Evolutionary conservation across 2,113 vertebrate species (phyloP).

Genomic region (Electrona antarctica): DNA sequence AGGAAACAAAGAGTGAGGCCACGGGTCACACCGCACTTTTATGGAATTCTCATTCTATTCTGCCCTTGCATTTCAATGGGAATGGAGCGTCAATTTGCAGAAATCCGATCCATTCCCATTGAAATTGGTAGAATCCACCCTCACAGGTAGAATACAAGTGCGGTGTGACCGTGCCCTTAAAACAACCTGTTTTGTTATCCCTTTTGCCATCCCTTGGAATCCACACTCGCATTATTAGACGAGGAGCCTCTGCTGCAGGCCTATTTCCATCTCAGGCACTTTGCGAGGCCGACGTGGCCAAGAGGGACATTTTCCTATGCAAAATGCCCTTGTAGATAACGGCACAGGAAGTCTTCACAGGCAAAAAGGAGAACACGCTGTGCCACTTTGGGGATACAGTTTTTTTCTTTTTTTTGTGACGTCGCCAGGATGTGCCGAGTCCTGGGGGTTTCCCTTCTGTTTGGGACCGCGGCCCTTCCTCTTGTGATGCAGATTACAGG

Average conservation of each 20-base stretch:
- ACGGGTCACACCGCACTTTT: too few species aligned
- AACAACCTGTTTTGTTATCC: background rate
- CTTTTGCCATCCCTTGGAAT: slow-evolving; percentile 1
- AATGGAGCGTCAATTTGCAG: too few species aligned
- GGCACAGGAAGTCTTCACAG: slow-evolving; percentile 1
- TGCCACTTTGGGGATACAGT: slow-evolving; percentile 27
- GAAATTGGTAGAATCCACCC: too few species aligned
- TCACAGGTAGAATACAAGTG: too few species aligned
- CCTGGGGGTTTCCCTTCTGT: slow-evolving; percentile 39
- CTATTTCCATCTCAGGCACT: background rate
- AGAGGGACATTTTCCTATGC: slow-evolving; percentile 44
- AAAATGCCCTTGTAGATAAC: slow-evolving; percentile 31
- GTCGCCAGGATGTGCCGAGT: slow-evolving; percentile 45
- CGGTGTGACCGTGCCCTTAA: background rate
- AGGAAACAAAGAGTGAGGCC: slow-evolving; percentile 4
- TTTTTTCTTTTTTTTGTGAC: background rate
- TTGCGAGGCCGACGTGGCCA: background rate
- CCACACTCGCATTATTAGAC: background rate
- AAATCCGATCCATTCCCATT: too few species aligned
- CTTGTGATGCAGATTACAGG: slow-evolving; percentile 4
- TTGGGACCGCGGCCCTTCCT: slow-evolving; percentile 59
- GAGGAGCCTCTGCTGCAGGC: background rate
- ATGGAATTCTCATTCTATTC: too few species aligned
- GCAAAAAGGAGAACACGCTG: slow-evolving; percentile 17
- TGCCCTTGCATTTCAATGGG: too few species aligned